Conservation (phyloP, 2,888 invertebrate genomes). For the Acleris emargana region DNA sequence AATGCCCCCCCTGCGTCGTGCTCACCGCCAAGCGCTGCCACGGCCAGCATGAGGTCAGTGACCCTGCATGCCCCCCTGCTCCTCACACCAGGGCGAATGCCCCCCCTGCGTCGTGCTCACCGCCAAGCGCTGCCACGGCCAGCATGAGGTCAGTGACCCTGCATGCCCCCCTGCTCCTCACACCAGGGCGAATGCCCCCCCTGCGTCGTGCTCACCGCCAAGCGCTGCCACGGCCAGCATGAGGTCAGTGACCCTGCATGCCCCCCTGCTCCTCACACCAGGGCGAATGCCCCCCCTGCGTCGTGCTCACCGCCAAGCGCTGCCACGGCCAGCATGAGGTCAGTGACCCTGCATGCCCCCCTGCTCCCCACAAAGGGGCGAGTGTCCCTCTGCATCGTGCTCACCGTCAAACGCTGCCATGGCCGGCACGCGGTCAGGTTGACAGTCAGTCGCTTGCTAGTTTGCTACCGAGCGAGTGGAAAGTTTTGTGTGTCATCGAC, state of each 20-base stretch:
- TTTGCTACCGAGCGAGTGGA: too few species aligned
- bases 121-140: conserved; percentile 87
- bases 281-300: background rate
- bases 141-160: background rate
- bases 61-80: background rate
- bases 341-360: background rate
- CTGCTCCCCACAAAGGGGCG: background rate
- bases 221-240: conserved; percentile 86
- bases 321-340: conserved; percentile 1
- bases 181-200: conserved; percentile 87
- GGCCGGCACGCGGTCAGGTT: background rate
- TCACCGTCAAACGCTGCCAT: conserved; percentile 1
- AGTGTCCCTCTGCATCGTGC: background rate
- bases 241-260: background rate
- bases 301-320: conserved; percentile 9
- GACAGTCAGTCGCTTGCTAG: too few species aligned
- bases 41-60: background rate
- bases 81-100: conserved; percentile 71
- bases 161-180: background rate
- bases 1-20: conserved; percentile 93
- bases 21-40: conserved; percentile 91
- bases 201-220: conserved; percentile 91
- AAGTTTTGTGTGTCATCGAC: too few species aligned
- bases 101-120: conserved; percentile 94
- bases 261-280: background rate